Conservation (phyloP, 2,888 invertebrate genomes). For the Ashinkailepas kermadecensis region DNA sequence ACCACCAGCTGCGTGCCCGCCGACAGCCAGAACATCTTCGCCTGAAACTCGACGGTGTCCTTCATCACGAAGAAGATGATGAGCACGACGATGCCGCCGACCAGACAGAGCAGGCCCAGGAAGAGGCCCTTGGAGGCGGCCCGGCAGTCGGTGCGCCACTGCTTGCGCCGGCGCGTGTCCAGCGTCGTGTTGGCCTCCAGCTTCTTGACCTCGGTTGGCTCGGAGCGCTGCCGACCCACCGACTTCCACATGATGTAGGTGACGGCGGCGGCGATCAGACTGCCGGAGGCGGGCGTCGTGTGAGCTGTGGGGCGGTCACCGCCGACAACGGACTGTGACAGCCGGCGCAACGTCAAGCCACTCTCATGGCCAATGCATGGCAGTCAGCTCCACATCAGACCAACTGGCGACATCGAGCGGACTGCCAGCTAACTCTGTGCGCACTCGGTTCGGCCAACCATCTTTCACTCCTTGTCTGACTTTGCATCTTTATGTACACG, state of each 20-base stretch:
- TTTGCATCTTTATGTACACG: too few relatives aligned
- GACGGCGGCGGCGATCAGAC: slow-evolving; percentile 50
- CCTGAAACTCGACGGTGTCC: slow-evolving; percentile 47
- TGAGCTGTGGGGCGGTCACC: too few relatives aligned
- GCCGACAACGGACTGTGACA: too few relatives aligned
- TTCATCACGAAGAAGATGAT: slow-evolving; percentile 50
- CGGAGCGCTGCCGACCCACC: slow-evolving; percentile 41
- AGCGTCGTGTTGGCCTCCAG: slow-evolving; percentile 26
- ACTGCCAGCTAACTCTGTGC: too few relatives aligned
- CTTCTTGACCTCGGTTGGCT: slow-evolving; percentile 31
- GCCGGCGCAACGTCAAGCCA: too few relatives aligned
- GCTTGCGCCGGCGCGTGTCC: slow-evolving; percentile 27
- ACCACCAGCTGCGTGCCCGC: slow-evolving; percentile 46
- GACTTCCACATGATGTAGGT: slow-evolving; percentile 51
- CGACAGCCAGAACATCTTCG: slow-evolving; percentile 47
- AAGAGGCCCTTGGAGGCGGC: slow-evolving; percentile 51
- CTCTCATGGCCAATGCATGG: too few relatives aligned
- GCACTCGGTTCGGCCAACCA: too few relatives aligned
- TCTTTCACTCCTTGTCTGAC: too few relatives aligned
- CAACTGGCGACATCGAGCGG: too few relatives aligned
- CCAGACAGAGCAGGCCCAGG: slow-evolving; percentile 49
- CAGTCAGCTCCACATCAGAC: too few relatives aligned
- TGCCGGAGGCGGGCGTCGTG: slow-evolving; percentile 35
- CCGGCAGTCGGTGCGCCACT: slow-evolving; percentile 44
- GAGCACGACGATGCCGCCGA: slow-evolving; percentile 48